Conservation (phyloP, 2,888 invertebrate genomes). For the Idaea aversata region DNA sequence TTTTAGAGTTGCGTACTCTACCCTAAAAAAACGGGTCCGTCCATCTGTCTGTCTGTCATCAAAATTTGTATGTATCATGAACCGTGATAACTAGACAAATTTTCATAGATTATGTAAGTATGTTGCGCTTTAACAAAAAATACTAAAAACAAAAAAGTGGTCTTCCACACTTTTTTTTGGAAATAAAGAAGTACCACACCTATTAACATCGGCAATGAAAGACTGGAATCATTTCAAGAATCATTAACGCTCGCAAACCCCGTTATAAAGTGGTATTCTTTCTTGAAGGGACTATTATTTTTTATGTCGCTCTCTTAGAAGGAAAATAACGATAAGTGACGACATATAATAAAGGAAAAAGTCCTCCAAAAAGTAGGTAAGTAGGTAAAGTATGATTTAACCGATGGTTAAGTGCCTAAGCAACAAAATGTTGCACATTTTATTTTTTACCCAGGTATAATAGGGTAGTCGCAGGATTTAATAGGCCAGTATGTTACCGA, state of each 20-base stretch:
- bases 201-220: constrained; percentile 17
- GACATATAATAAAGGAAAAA: neutral
- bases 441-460: no score
- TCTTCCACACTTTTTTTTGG: no score
- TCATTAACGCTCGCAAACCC: neutral
- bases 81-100: no score
- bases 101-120: no score
- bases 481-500: no score
- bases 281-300: neutral
- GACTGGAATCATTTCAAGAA: constrained; percentile 8
- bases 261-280: neutral
- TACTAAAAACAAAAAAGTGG: no score
- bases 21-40: no score
- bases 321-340: neutral
- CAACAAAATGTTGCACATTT: neutral
- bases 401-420: neutral
- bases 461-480: no score
- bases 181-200: neutral
- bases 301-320: neutral
- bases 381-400: neutral
- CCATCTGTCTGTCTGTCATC: no score
- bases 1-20: no score
- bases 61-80: no score
- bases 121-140: no score
- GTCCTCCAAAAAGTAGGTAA: neutral